Evolutionary conservation across 1,140 invertebrate species (phyloP), one percentile per base, ranked within the genome.

Genomic region (Archivesica marissinica): DNA sequence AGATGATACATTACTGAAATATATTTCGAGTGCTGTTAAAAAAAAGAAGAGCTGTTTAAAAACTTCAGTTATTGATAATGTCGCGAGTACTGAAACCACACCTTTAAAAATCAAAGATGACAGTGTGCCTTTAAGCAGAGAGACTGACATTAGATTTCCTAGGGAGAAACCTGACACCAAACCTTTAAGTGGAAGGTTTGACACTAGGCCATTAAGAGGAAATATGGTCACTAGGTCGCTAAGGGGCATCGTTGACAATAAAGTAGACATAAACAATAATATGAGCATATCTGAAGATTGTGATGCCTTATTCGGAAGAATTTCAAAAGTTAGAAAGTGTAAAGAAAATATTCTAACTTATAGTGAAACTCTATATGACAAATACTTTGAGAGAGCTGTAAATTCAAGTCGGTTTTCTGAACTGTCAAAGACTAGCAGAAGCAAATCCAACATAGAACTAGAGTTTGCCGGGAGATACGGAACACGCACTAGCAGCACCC

Each of bases 281-380:
- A 9, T 47, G 23, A 38, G 38, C 20, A 13, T 20, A 2, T 44
- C 39, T 15, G 38, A 47, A 50, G 20, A 11, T 11, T 25, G 23
- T 7, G 25, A 72, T 25, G 4, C 38, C 3, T 44, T n/a, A 41
- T 4, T 15, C 30, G 44, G 44, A 30, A 44, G 68, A 20, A 38
- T 9, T 2, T 44, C 33, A 72, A 76, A 44, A 38, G 74, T 50
- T 4, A 52, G 74, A 54, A 52, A 76, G 28, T 76, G 74, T 44
- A 78, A 78, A 39, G 54, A 39, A 44, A 61, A 44, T 61, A 33
- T 78, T 41, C 1, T 4, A 17, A 33, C n/a, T 28, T 39, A 59
- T n/a, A 54, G 15, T 41, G 75, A 78, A 23, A 61, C 39, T 2
- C 4, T 35, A 6, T 50, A 59, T 39, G 54, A 78, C 20, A 61